Percentiles rank a stretch among this genome's conserved stretches.
These are phyloP conservation scores for Aelia acuminata DNA, from an alignment of 2,888 invertebrate species.

Conservation along the genomic window DNA sequence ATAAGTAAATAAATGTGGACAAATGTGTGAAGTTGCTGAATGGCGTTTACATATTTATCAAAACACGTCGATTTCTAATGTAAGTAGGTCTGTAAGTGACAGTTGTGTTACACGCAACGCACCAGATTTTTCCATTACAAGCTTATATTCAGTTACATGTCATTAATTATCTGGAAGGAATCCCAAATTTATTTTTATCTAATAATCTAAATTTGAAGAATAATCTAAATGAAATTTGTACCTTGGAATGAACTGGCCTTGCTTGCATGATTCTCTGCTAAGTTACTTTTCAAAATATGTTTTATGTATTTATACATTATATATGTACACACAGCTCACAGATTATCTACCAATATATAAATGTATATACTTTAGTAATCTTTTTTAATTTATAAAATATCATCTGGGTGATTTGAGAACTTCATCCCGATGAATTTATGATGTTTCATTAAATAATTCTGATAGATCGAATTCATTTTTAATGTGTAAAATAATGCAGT, in stretches of 20 bases:
- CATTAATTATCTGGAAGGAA: no score
- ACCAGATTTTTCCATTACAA: no score
- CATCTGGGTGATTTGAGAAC: background rate
- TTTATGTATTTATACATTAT: background rate
- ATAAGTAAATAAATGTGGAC: no score
- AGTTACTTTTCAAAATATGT: background rate
- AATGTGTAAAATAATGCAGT: no score
- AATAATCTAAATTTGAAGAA: background rate
- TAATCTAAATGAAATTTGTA: background rate
- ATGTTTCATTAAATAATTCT: background rate
- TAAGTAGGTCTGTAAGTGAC: no score
- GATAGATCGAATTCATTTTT: no score
- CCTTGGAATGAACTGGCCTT: constrained; percentile 28
- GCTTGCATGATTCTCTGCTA: constrained; percentile 44
- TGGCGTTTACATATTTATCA: no score
- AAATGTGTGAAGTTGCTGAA: no score
- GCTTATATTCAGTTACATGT: no score
- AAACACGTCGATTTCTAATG: no score
- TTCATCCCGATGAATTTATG: background rate
- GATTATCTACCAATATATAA: background rate
- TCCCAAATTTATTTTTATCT: no score
- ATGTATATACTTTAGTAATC: background rate
- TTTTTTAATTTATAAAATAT: background rate
- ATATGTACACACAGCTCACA: background rate
- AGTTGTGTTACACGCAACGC: no score